phyloP scores from a whole-genome alignment of 2,113 vertebrate species.

The Lathamus discolor region DNA sequence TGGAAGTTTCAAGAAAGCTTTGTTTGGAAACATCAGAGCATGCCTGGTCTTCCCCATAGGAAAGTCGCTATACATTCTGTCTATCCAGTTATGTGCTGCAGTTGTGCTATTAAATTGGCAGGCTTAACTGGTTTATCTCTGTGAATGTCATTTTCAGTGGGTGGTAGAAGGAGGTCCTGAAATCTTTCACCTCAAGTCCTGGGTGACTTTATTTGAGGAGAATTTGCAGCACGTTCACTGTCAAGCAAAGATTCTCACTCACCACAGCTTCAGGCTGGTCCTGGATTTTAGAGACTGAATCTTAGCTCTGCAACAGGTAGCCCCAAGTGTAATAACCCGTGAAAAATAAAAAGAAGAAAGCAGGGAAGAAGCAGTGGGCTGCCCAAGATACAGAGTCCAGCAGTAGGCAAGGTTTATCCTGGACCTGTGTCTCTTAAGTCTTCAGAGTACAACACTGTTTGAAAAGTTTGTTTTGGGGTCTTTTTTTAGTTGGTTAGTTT shows the following conservation, averaged over 20 bases:
- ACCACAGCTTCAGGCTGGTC: neutral
- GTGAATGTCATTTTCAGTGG: neutral
- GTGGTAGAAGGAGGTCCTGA: neutral
- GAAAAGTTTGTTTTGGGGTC: neutral
- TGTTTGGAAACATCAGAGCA: neutral
- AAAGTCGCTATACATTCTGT: neutral
- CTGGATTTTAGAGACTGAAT: neutral
- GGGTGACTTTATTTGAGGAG: neutral
- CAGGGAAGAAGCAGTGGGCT: neutral
- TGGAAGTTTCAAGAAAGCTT: neutral
- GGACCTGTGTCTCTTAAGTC: neutral
- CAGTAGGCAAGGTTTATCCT: neutral
- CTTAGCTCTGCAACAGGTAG: neutral
- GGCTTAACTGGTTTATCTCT: neutral
- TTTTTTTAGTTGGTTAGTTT: neutral
- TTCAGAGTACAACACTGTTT: neutral
- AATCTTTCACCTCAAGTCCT: neutral
- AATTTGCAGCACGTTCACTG: neutral
- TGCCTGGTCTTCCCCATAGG: neutral
- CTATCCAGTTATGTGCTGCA: neutral
- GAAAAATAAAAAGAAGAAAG: neutral
- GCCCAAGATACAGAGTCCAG: neutral
- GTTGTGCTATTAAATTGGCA: neutral
- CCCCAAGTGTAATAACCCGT: neutral
- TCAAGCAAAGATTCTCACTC: neutral